phyloP scores from a whole-genome alignment of 2,888 invertebrate genomes.

The Sminthurides aquaticus region DNA sequence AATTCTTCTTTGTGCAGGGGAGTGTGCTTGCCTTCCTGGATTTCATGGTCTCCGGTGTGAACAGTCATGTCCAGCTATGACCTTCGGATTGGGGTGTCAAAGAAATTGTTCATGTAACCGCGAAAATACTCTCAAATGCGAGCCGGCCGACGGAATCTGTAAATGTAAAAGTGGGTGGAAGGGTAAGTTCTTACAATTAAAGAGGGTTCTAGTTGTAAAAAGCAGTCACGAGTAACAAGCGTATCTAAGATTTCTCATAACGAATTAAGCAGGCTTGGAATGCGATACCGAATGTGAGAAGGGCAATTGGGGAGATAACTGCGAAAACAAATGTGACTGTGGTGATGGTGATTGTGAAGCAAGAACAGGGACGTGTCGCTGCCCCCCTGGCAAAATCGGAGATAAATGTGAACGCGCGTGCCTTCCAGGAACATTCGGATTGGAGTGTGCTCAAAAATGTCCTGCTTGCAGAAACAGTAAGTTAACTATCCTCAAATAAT shows the following conservation, averaged over 20 bases:
- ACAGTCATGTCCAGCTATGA: constrained; percentile 40
- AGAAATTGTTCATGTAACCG: constrained; percentile 67
- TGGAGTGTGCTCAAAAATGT: constrained; percentile 70
- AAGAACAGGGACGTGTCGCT: constrained; percentile 33
- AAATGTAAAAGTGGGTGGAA: constrained; percentile 69
- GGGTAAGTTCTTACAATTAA: constrained; percentile 54
- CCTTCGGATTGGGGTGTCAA: constrained; percentile 71
- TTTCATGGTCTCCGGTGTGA: constrained; percentile 48
- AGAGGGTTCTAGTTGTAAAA: no score
- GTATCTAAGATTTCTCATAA: neutral
- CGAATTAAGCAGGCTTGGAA: constrained; percentile 66
- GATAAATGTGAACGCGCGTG: constrained; percentile 65
- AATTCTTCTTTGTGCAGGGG: constrained; percentile 46
- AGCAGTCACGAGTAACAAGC: neutral
- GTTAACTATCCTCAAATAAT: no score
- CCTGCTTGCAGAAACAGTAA: constrained; percentile 55
- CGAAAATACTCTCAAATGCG: constrained; percentile 65
- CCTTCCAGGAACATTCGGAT: constrained; percentile 64
- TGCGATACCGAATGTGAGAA: constrained; percentile 74
- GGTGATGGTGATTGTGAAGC: constrained; percentile 38
- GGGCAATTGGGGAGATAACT: constrained; percentile 74
- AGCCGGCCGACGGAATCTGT: constrained; percentile 77
- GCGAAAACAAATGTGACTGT: constrained; percentile 70
- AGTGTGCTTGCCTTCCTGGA: constrained; percentile 54
- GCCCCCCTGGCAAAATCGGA: constrained; percentile 61